These are phyloP conservation scores for Hydrocynus forskahlii DNA, from an alignment of 2,797 vertebrate species.

Conservation along the genomic window DNA sequence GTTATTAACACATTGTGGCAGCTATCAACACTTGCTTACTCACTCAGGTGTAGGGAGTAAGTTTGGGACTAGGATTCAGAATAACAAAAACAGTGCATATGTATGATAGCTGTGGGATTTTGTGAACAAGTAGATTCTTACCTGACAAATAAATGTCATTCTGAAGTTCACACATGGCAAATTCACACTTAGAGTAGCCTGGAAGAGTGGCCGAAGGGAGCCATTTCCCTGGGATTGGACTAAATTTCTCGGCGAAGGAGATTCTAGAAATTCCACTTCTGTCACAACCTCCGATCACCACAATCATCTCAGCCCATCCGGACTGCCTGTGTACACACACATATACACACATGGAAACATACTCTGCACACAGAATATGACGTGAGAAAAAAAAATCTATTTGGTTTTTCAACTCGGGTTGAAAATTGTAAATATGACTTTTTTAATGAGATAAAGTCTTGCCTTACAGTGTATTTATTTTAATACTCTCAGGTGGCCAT, in stretches of 20 bases:
- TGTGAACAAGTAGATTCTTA: constrained; percentile 53
- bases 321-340: constrained; percentile 69
- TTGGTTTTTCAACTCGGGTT: neutral
- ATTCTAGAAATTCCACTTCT: constrained; percentile 76
- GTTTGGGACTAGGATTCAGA: neutral
- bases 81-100: neutral
- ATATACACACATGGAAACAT: constrained; percentile 12
- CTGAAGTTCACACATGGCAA: constrained; percentile 78
- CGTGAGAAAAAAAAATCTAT: neutral
- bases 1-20: neutral
- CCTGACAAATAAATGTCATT: constrained; percentile 85
- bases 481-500: too few species aligned
- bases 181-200: constrained; percentile 79
- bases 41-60: too few species aligned
- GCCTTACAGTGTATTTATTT: neutral
- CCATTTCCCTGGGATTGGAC: constrained; percentile 76
- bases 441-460: neutral
- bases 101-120: neutral
- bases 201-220: constrained; percentile 72
- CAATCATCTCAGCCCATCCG: constrained; percentile 77
- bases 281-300: constrained; percentile 80
- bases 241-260: constrained; percentile 75
- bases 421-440: neutral
- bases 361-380: neutral
- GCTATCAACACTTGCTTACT: too few species aligned